Evolutionary conservation across 2,888 invertebrate genomes (phyloP).

Genomic region (Agonum fuliginosum): DNA sequence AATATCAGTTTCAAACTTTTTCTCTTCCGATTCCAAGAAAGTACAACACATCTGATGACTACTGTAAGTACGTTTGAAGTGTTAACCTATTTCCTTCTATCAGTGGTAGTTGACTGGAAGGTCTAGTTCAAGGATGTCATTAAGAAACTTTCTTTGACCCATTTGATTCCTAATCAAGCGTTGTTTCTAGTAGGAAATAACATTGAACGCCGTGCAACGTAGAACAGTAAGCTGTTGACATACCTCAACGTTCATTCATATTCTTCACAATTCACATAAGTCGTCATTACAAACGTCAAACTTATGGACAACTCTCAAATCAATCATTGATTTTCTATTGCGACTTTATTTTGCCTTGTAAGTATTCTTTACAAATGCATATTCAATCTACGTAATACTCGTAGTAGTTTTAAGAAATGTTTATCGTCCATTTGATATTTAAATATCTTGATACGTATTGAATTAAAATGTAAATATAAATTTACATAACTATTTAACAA

Average conservation of each 20-base stretch:
- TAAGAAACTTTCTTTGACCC: slow-evolving; percentile 55
- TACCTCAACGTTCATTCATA: not conserved
- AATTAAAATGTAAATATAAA: not conserved
- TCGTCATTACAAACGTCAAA: not conserved
- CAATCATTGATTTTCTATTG: not conserved
- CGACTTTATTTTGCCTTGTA: slow-evolving; percentile 7
- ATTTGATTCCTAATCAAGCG: slow-evolving; percentile 49
- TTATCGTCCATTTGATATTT: not conserved
- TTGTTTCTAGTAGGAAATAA: slow-evolving; percentile 22
- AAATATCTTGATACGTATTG: not conserved
- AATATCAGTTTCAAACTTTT: too few relatives aligned
- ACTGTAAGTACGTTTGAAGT: not conserved
- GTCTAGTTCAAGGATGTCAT: slow-evolving; percentile 55
- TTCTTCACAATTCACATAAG: not conserved
- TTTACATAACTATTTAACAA: not conserved
- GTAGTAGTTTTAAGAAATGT: slow-evolving; percentile 25
- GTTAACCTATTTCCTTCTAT: slow-evolving; percentile 11
- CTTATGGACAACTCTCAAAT: not conserved
- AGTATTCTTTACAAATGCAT: not conserved
- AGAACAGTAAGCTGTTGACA: not conserved
- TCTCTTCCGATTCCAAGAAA: not conserved
- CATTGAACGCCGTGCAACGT: not conserved
- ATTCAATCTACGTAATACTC: not conserved
- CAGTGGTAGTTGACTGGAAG: slow-evolving; percentile 7
- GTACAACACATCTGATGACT: not conserved